Evolutionary conservation across 2,888 invertebrate species (phyloP).

Genomic region (Mimachlamys varia): DNA sequence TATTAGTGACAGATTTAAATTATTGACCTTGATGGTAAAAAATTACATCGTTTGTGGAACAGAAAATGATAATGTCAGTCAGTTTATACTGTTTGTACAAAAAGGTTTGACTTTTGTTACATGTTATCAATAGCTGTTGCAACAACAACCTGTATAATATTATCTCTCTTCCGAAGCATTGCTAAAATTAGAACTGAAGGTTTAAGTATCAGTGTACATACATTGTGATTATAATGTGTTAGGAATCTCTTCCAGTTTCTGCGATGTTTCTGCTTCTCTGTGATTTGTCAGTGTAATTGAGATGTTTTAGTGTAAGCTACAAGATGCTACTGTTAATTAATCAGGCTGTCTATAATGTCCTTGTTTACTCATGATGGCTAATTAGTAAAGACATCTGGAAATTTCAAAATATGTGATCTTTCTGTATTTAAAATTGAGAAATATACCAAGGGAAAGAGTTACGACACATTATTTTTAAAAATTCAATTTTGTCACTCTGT

Average conservation of each 20-base stretch:
- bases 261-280: background rate
- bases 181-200: background rate
- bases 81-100: background rate
- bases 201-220: background rate
- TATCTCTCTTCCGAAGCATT: background rate
- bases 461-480: too few relatives aligned
- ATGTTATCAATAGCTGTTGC: background rate
- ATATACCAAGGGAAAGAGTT: too few relatives aligned
- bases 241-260: background rate
- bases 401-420: background rate
- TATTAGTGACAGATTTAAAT: background rate
- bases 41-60: too few relatives aligned
- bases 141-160: conserved; percentile 17
- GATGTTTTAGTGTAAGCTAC: background rate
- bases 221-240: background rate
- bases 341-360: too few relatives aligned
- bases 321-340: too few relatives aligned
- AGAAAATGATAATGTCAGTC: background rate
- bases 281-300: background rate
- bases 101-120: background rate
- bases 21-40: background rate
- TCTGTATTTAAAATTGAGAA: too few relatives aligned
- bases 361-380: too few relatives aligned
- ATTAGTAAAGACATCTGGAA: background rate
- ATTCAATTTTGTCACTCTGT: background rate